Evolutionary conservation across 2,113 vertebrate genomes (phyloP), one percentile per base, ranked within the genome.

Genomic region (Sebastes fasciatus): DNA sequence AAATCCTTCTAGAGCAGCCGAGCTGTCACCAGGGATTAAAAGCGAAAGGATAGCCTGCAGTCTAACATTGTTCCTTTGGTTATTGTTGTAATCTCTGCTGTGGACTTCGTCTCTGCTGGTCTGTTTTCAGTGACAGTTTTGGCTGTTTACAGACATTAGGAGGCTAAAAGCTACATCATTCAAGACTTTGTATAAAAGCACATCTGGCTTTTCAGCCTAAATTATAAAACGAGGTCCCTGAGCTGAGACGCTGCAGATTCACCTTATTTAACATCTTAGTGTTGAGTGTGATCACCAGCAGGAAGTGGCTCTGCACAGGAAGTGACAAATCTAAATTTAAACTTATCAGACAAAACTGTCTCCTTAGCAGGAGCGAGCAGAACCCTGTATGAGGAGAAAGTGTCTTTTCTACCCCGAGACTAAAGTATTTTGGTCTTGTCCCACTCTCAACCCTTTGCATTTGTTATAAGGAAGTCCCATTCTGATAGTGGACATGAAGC

Each of bases 281-380:
- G n/a, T 72, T 64, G 48, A 21, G 75, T 62, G 14, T 66, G 66
- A 79, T 74, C 13, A 17, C 61, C 82, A 73, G 68, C 83, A 84
- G 83, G 78, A 88, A 82, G 64, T 74, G 77, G 61, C 64, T 55
- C 70, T 49, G 58, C 67, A 84, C 68, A 86, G 70, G 63, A 88
- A 77, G 78, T 85, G 84, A 83, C 79, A 65, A 58, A 60, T 85
- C 77, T 76, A 82, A 77, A 83, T 85, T 78, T 85, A 83, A 79
- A 89, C 74, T n/a, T 6, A 34, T 58, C 69, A 72, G 60, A 81
- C 23, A 63, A 67, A 84, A 78, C 23, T 61, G 70, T 86, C 70
- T 72, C 77, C 8, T 51, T 9, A 64, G 42, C 58, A 66, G 52
- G 17, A 83, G 54, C 67, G 42, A 40, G 58, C 11, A 7, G 62